These are phyloP conservation scores for Muntiacus muntjak DNA, from an alignment of 2,113 vertebrate genomes.

Conservation along the genomic window DNA sequence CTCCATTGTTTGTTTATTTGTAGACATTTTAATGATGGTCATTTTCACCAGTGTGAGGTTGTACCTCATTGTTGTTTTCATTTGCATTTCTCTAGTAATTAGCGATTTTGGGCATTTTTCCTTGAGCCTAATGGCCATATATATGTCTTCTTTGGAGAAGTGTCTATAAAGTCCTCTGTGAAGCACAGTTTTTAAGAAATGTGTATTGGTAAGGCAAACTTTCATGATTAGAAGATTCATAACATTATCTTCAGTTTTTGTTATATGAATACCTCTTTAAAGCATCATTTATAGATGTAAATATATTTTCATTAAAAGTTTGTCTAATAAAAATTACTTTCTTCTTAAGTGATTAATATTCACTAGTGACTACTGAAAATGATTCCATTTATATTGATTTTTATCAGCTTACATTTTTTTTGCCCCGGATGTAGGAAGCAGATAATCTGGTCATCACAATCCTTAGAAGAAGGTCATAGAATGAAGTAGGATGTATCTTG, in stretches of 20 bases:
- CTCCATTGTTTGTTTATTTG: background rate
- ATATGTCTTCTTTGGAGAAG: background rate
- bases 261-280: background rate
- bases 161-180: background rate
- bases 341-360: background rate
- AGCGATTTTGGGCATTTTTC: background rate
- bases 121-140: background rate
- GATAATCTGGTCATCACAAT: background rate
- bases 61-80: background rate
- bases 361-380: background rate
- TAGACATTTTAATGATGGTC: background rate
- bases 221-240: background rate
- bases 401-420: background rate
- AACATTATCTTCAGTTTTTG: background rate
- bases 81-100: background rate
- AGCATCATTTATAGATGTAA: background rate
- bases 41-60: background rate
- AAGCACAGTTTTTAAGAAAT: background rate
- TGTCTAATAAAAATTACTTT: background rate
- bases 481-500: background rate
- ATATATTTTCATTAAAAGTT: background rate
- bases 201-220: background rate
- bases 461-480: background rate
- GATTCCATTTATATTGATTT: background rate
- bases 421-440: background rate